A percentile compares a stretch with the other conserved stretches of the same genome.
phyloP scores from a whole-genome alignment of 2,113 vertebrate genomes.

The Scophthalmus maximus region DNA sequence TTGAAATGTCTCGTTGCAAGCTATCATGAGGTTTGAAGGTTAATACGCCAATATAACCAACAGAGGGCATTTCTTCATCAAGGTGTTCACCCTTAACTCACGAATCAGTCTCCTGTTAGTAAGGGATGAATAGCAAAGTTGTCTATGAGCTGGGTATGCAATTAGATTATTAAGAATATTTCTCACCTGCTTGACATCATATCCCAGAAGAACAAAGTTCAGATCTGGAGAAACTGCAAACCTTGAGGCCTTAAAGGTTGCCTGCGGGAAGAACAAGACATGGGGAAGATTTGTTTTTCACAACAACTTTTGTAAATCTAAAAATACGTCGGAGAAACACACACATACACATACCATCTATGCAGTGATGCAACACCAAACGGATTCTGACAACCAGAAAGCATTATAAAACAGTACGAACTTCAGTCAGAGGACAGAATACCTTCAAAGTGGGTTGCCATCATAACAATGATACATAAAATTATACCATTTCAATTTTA shows the following conservation, averaged over 20 bases:
- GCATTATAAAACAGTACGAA: neutral
- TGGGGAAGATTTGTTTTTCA: neutral
- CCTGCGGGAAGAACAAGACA: conserved; percentile 76
- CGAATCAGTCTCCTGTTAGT: no score
- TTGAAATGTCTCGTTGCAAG: no score
- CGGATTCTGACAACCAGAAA: neutral
- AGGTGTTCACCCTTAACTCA: no score
- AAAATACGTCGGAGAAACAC: neutral
- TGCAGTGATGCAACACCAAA: neutral
- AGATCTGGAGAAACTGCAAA: conserved; percentile 92
- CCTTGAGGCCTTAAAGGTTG: conserved; percentile 93
- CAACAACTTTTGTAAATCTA: neutral
- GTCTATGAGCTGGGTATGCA: neutral
- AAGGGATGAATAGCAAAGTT: no score
- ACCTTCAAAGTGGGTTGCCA: neutral
- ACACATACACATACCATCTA: neutral
- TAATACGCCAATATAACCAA: no score
- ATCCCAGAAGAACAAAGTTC: conserved; percentile 92
- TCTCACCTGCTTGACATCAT: conserved; percentile 93
- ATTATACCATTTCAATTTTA: neutral
- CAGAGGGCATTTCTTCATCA: no score
- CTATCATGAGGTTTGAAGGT: no score
- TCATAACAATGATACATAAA: neutral
- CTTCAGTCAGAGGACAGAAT: neutral
- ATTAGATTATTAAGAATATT: conserved; percentile 7